Conservation (phyloP, 2,113 vertebrate species). For the Carettochelys insculpta region DNA sequence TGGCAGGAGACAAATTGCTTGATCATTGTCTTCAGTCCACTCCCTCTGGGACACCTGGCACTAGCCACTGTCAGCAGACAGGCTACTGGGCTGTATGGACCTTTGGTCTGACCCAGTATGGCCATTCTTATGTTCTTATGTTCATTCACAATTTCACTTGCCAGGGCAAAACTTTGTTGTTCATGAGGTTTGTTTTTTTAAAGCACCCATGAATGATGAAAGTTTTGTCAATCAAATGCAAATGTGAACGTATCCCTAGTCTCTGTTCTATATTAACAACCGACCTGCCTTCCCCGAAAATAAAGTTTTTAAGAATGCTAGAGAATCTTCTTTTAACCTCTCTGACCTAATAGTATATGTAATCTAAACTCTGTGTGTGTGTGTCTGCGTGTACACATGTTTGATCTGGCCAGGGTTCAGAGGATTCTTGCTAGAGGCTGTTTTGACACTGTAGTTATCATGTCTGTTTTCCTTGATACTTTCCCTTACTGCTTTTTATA, state of each 20-base stretch:
- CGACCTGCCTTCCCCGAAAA: background rate
- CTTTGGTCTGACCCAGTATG: too few species aligned
- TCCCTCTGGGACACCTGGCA: too few species aligned
- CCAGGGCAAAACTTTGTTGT: too few species aligned
- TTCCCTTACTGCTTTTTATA: background rate
- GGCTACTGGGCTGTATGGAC: too few species aligned
- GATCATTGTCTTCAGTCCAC: too few species aligned
- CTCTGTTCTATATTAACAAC: slow-evolving; percentile 14
- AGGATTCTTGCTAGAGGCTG: slow-evolving; percentile 35
- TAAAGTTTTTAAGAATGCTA: background rate
- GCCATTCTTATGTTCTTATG: too few species aligned
- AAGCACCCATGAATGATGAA: too few species aligned
- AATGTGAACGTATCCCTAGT: background rate
- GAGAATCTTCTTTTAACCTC: slow-evolving; percentile 7
- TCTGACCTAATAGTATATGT: slow-evolving; percentile 20
- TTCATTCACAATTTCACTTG: too few species aligned
- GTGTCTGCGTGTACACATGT: slow-evolving; percentile 17
- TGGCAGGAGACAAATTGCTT: too few species aligned
- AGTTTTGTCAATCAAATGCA: too few species aligned
- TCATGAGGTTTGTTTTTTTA: too few species aligned
- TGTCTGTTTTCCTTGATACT: slow-evolving; percentile 37
- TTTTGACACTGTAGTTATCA: slow-evolving; percentile 55
- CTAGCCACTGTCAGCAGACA: too few species aligned
- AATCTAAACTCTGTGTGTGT: slow-evolving; percentile 40
- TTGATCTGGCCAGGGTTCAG: slow-evolving; percentile 62